These are phyloP conservation scores for Troides oblongomaculatus DNA, from an alignment of 2,888 invertebrate species.

Conservation along the genomic window DNA sequence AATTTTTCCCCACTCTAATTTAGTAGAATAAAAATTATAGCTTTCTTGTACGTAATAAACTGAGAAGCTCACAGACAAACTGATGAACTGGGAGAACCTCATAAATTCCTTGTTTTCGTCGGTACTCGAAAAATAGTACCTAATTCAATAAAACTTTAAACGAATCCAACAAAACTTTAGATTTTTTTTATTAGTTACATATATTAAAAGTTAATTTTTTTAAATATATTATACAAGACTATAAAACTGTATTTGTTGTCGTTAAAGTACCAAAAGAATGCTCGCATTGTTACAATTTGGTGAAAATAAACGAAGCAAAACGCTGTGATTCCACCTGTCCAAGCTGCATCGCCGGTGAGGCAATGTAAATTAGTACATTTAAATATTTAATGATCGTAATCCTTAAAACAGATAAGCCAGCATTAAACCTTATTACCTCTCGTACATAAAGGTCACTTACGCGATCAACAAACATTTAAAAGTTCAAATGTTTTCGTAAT, in stretches of 20 bases:
- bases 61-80: no score
- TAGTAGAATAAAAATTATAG: no score
- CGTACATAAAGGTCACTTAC: constrained; percentile 23
- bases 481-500: constrained; percentile 26
- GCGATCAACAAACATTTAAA: constrained; percentile 24
- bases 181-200: not conserved
- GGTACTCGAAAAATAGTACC: no score
- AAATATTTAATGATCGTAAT: constrained; percentile 15
- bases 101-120: no score
- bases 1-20: no score
- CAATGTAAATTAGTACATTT: constrained; percentile 4
- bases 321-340: not conserved
- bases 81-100: no score
- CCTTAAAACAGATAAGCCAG: constrained; percentile 20
- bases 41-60: no score
- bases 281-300: not conserved
- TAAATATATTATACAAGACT: not conserved
- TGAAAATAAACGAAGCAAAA: not conserved
- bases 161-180: no score
- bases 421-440: constrained; percentile 6
- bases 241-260: not conserved
- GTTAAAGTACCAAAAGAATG: not conserved
- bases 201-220: not conserved
- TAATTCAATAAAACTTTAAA: no score
- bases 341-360: not conserved